Evolutionary conservation across 1,140 invertebrate species (phyloP), one percentile per base, ranked within the genome.

Genomic region (Dryas iulia): DNA sequence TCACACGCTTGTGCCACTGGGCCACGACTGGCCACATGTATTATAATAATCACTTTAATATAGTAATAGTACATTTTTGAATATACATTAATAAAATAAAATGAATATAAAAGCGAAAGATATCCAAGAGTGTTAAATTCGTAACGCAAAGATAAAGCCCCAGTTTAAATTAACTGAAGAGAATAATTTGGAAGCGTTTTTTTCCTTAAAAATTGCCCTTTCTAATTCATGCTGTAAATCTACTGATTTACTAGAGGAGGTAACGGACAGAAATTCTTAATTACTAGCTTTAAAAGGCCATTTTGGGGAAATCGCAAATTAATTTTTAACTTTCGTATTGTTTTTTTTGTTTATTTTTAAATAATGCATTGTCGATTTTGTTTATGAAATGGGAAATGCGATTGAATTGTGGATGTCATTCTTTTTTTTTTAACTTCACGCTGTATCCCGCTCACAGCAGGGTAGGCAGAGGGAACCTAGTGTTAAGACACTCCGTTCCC

Each of bases 141-240:
- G 8, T 21, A 60, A 33, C 47, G 26, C 23, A 10, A 57, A 81
- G 73, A 76, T 74, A 80, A 83, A 64, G 60, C 54, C 66, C 62
- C 59, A 64, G 69, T 74, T 77, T 73, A 81, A 81, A 78, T 82
- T 78, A 81, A 78, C 64, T 75, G 71, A 47, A 52, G 47, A 59
- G 73, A 75, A 79, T 73, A 77, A 79, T 79, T 79, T 74, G 68
- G 76, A 59, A 66, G 35, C 58, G 56, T n/a, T 63, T 73, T 78
- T 75, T 73, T 24, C 10, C 18, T 8, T 11, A 58, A 58, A 69
- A 25, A 72, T 26, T 31, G 33, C 54, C 60, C 56, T 69, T 23
- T 31, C 71, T 78, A 78, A 78, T 72, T 78, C 69, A 72, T 69
- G 73, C 69, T 73, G 71, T 77, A 72, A 77, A 74, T 73, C 76